phyloP scores from a whole-genome alignment of 1,140 invertebrate species.

The Chymomyza costata region DNA sequence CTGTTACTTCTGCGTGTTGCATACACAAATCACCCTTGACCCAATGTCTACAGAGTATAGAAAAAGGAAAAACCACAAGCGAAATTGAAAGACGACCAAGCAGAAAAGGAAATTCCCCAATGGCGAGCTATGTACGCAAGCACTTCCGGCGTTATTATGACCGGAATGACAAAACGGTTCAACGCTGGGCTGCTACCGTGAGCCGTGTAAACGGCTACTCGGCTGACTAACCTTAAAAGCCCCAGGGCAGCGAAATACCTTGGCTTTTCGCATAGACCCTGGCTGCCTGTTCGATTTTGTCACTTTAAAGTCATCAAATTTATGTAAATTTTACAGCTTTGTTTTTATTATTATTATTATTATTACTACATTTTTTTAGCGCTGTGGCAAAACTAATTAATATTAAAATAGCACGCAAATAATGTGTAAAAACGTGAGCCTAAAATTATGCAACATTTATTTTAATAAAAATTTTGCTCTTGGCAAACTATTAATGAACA shows the following conservation, averaged over 20 bases:
- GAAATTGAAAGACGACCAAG: conserved; percentile 52
- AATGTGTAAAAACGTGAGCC: conserved; percentile 29
- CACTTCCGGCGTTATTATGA: conserved; percentile 26
- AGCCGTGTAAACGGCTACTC: no score
- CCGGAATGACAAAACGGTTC: conserved; percentile 31
- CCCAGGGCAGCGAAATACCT: no score
- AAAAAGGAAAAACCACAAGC: not conserved
- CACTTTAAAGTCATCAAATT: no score
- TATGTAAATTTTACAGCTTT: no score
- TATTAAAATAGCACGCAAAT: conserved; percentile 59
- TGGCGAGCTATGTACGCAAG: conserved; percentile 20
- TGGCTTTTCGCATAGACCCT: not conserved
- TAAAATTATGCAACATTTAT: conserved; percentile 55
- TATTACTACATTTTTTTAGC: conserved; percentile 31
- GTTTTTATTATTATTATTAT: no score
- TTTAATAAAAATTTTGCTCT: conserved; percentile 38
- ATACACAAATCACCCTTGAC: no score
- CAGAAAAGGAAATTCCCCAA: conserved; percentile 24
- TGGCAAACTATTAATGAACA: conserved; percentile 69
- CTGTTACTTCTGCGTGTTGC: not conserved
- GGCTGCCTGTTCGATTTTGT: not conserved
- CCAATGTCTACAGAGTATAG: no score
- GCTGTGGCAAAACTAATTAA: conserved; percentile 59
- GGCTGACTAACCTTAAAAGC: no score
- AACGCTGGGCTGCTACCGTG: no score